Percentiles rank a stretch among this genome's conserved stretches.
Conservation (phyloP, 2,113 vertebrate genomes). For the Asarcornis scutulata region DNA sequence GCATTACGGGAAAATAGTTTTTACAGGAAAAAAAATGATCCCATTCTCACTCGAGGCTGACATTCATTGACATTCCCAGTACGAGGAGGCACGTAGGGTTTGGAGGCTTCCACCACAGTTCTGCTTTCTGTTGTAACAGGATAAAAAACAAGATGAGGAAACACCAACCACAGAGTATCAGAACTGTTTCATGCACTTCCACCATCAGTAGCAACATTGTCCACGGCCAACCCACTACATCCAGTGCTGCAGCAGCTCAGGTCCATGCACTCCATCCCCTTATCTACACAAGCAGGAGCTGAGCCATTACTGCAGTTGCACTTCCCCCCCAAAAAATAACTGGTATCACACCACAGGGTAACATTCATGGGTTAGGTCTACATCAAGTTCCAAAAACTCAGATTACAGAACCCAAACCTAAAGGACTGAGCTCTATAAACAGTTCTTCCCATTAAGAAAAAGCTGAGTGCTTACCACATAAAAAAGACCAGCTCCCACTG, state of each 20-base stretch:
- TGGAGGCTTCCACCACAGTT: background rate
- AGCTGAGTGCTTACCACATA: background rate
- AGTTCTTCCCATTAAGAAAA: background rate
- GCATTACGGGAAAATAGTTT: background rate
- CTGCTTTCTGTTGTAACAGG: background rate
- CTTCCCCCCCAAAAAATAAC: background rate
- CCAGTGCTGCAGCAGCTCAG: background rate
- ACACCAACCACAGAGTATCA: background rate
- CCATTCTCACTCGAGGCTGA: background rate
- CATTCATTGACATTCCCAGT: background rate
- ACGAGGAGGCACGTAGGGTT: background rate
- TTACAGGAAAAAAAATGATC: background rate
- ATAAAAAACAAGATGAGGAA: background rate
- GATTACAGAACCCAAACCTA: background rate
- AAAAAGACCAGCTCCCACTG: background rate
- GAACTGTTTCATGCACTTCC: background rate
- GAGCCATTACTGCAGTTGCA: background rate
- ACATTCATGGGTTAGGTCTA: background rate
- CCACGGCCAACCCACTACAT: background rate
- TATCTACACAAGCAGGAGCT: background rate
- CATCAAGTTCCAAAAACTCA: background rate
- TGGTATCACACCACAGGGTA: background rate
- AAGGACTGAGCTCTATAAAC: background rate
- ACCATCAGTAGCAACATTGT: background rate
- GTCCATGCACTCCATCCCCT: background rate